Conservation (phyloP, 2,113 vertebrate genomes). For the Callospermophilus lateralis region DNA sequence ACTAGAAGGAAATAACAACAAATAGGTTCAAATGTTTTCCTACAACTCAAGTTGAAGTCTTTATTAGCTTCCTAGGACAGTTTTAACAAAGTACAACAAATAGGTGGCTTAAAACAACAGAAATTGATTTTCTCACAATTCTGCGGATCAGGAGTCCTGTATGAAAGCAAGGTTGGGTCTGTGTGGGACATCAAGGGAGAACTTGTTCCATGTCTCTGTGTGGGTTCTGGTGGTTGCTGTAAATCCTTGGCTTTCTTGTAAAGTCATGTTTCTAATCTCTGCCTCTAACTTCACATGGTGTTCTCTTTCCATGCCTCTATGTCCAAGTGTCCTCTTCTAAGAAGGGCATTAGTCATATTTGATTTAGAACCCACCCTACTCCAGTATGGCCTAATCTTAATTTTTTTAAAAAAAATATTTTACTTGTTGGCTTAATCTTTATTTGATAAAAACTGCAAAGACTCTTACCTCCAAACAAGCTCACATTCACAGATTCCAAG, state of each 20-base stretch:
- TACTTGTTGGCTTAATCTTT: neutral
- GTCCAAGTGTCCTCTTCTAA: neutral
- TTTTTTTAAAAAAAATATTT: neutral
- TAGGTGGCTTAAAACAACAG: neutral
- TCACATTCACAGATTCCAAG: neutral
- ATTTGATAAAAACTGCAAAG: neutral
- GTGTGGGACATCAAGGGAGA: neutral
- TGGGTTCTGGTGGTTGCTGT: neutral
- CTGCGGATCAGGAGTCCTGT: neutral
- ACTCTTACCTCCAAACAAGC: neutral
- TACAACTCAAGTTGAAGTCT: neutral
- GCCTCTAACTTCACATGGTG: neutral
- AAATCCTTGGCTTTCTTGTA: neutral
- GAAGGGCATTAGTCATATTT: neutral
- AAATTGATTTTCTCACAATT: neutral
- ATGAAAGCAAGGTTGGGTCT: neutral
- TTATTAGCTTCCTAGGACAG: neutral
- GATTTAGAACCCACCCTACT: neutral
- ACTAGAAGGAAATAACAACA: neutral
- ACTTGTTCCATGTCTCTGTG: neutral
- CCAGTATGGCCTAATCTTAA: neutral
- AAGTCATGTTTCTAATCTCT: neutral
- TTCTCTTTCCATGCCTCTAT: neutral
- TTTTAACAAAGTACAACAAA: slow-evolving; percentile 4
- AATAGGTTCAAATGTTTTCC: neutral